Percentiles rank a stretch among this genome's conserved stretches.
phyloP scores from a whole-genome alignment of 2,113 vertebrate genomes.

The Raja brachyura region DNA sequence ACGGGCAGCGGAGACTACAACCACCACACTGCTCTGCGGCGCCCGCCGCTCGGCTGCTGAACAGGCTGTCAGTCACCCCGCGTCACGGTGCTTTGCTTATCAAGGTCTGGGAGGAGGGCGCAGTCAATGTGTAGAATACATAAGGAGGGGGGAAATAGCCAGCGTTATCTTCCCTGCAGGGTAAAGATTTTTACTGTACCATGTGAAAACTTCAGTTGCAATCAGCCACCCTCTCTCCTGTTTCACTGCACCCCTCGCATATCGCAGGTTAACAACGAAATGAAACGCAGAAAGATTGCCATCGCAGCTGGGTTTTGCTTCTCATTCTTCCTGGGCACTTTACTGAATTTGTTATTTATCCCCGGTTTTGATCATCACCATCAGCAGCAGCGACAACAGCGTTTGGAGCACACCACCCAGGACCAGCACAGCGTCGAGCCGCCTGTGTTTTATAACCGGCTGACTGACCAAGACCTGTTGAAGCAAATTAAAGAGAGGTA shows the following conservation, averaged over 20 bases:
- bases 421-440: conserved; percentile 39
- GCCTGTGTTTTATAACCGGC: background rate
- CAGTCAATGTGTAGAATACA: background rate
- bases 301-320: conserved; percentile 67
- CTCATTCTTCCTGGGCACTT: conserved; percentile 70
- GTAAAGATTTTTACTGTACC: conserved; percentile 39
- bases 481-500: conserved; percentile 62
- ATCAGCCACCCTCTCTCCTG: conserved; percentile 33
- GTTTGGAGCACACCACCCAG: conserved; percentile 9
- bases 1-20: background rate
- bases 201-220: conserved; percentile 45
- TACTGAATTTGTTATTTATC: conserved; percentile 70
- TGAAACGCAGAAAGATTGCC: conserved; percentile 69
- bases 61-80: conserved; percentile 58
- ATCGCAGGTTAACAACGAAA: conserved; percentile 44
- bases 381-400: conserved; percentile 45
- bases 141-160: background rate
- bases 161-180: conserved; percentile 36
- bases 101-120: conserved; percentile 38
- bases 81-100: conserved; percentile 50
- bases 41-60: background rate
- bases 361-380: conserved; percentile 64
- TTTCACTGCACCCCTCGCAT: background rate
- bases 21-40: background rate
- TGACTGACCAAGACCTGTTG: conserved; percentile 49